phyloP scores from a whole-genome alignment of 1,140 invertebrate species.

The Sitodiplosis mosellana region DNA sequence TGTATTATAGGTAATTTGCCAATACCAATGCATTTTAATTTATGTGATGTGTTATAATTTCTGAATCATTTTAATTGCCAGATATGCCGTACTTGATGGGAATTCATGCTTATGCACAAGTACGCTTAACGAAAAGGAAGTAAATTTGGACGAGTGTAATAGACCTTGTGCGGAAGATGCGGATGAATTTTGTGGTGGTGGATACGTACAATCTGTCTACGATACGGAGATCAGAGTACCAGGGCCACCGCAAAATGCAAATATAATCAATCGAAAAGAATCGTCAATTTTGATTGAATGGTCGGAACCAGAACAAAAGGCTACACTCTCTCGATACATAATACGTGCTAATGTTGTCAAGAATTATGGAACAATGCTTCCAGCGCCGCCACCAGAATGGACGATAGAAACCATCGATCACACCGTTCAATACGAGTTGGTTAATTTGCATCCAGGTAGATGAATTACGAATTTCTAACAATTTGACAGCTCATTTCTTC shows the following conservation, averaged over 20 bases:
- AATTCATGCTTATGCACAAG: neutral
- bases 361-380: constrained; percentile 23
- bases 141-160: neutral
- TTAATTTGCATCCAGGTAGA: constrained; percentile 49
- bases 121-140: neutral
- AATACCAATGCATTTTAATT: too few species aligned
- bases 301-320: constrained; percentile 25
- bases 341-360: constrained; percentile 26
- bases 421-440: constrained; percentile 25
- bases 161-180: neutral
- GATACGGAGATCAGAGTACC: constrained; percentile 12
- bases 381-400: constrained; percentile 22
- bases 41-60: too few species aligned
- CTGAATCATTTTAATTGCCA: too few species aligned
- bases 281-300: constrained; percentile 29
- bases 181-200: neutral
- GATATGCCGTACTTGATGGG: neutral
- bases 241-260: constrained; percentile 26
- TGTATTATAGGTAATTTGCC: too few species aligned
- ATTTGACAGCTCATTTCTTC: too few species aligned
- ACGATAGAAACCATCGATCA: constrained; percentile 28
- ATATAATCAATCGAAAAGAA: constrained; percentile 28
- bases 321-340: constrained; percentile 27
- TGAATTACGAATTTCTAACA: too few species aligned
- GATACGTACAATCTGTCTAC: neutral